Base-by-base conservation (phyloP, 2,888 invertebrate genomes). In the Seladonia tumulorum region DNA sequence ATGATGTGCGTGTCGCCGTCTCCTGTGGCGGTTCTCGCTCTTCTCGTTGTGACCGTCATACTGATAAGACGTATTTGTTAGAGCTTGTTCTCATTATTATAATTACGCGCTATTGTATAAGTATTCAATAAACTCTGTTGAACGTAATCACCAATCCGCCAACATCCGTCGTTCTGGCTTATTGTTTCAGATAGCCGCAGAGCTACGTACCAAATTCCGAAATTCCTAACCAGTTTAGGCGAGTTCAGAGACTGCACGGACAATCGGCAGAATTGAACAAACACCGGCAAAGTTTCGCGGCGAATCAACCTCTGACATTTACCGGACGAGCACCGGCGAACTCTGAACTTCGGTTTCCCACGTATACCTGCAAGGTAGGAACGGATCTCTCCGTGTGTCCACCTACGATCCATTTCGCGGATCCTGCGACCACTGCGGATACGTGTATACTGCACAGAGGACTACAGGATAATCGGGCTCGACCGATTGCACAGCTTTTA, bases 271-370 rank as follows among this genome's bases (percentile, higher is more conserved):
- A 68, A 39, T n/a, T n/a, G 39, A n/a, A 68, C 35, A 68, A 68
- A 68, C 22, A 22, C 12, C 10, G 22, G 0, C 68, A 5, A 68
- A 68, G 68, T 68, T 68, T 14, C 68, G 22, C 12, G 10, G 22
- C 66, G 39, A 22, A 12, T 39, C 68, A 42, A 42, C 68, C 35
- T 68, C 42, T 68, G 39, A 68, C 72, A 72, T 72, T 72, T 45
- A 29, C 45, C 29, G 25, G 47, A 10, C 18, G 49, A 49, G 10
- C 49, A 29, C 47, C 18, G 45, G 18, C 29, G 47, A 47, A 25
- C 47, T 72, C 47, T 49, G 18, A 47, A 49, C 47, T 72, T 47
- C 72, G 18, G 47, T 29, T 22, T 72, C 49, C 72, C 72, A 47
- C 49, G 45, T 76, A 22, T 45, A n/a, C 10, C n/a, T n/a, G 2